Evolutionary conservation across 2,888 invertebrate genomes (phyloP), one percentile per base, ranked within the genome.

Genomic region (Heliconius aoede): DNA sequence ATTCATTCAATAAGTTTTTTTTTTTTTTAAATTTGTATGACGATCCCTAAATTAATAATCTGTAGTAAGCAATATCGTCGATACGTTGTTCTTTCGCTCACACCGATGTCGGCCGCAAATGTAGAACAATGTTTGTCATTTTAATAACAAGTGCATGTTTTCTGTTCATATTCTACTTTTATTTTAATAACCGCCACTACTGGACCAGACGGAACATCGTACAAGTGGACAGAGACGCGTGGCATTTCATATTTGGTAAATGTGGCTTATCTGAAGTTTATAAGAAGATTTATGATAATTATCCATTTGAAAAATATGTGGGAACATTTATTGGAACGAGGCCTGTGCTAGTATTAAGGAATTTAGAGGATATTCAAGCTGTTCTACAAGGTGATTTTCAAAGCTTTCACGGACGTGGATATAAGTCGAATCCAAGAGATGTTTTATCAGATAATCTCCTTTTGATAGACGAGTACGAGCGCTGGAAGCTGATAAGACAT

Each of bases 401-500:
- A 80, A 89, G 85, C 73, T 92, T 92, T 74, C 80, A 87, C 73
- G 85, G 83, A 28, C 86, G 91, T 9, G 92, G 91, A 5, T 83
- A 89, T 11, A 62, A 76, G 1, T 78, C 82, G 0, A 91, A 89
- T 73, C 76, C 86, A 4, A 86, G 85, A 40, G 92, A 92, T 74
- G 60, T 85, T 8, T 77, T 92, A 46, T 86, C 87, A 5, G 86
- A 92, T 65, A 92, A 89, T 72, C 65, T 92, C 4, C 76, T 91
- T 7, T 87, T 90, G 21, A 88, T 86, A 28, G 86, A 88, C 55
- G 85, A 93, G 30, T 90, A 86, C 74, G 72, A 80, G 18, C 85
- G 86, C 58, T 94, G 94, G 94, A 90, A 89, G 79, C 81, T 90
- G 0, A 74, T 94, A 1, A 84, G 93, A 21, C 89, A 90, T 30